phyloP scores from a whole-genome alignment of 1,140 invertebrate genomes.

The Capitella teleta region DNA sequence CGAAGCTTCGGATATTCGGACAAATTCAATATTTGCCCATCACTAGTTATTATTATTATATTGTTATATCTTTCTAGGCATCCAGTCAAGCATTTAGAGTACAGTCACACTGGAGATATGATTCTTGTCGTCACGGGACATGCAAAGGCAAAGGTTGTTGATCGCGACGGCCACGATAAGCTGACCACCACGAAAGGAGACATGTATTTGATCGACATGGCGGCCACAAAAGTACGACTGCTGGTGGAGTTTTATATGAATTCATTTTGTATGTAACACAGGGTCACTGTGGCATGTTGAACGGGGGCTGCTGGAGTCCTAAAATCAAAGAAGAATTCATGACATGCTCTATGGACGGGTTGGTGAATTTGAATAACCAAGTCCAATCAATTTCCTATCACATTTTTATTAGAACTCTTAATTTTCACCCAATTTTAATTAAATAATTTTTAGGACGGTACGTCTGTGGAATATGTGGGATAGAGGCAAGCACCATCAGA shows the following conservation, averaged over 20 bases:
- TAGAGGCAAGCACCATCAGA: conserved; percentile 60
- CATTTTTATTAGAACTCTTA: no score
- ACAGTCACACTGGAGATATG: conserved; percentile 84
- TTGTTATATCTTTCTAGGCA: conserved; percentile 47
- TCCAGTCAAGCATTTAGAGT: conserved; percentile 79
- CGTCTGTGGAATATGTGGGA: conserved; percentile 77
- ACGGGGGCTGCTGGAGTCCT: conserved; percentile 88
- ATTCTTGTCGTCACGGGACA: conserved; percentile 89
- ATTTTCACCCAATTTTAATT: no score
- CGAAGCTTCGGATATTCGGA: no score
- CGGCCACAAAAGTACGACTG: conserved; percentile 62
- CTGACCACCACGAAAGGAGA: conserved; percentile 91
- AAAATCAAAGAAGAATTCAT: conserved; percentile 82
- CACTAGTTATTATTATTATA: background rate
- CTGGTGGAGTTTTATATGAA: background rate
- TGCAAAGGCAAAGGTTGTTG: conserved; percentile 75
- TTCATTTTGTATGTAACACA: conserved; percentile 59
- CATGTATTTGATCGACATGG: conserved; percentile 91
- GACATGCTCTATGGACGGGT: conserved; percentile 80
- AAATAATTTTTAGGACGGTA: conserved; percentile 63
- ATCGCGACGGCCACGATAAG: conserved; percentile 90
- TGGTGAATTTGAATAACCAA: conserved; percentile 9
- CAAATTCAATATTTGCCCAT: no score
- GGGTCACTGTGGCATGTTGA: conserved; percentile 86
- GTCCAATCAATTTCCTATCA: background rate